Percentiles rank a stretch among this genome's conserved stretches.
These are phyloP conservation scores for Deroptyus accipitrinus DNA, from an alignment of 2,113 vertebrate genomes.

Conservation along the genomic window DNA sequence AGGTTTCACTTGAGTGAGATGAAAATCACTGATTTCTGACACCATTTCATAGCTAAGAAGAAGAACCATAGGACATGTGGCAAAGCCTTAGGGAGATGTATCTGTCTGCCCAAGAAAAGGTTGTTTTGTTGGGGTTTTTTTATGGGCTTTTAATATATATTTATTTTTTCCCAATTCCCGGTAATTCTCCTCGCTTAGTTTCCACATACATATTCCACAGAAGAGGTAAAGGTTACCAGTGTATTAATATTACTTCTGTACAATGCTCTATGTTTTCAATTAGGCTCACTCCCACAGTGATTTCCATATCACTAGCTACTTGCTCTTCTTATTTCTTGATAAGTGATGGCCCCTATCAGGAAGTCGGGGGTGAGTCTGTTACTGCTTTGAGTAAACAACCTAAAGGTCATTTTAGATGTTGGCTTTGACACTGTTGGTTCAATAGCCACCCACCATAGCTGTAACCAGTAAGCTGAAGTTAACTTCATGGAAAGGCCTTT, in stretches of 20 bases:
- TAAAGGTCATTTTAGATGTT: constrained; percentile 69
- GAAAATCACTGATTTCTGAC: background rate
- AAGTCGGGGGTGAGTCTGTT: constrained; percentile 64
- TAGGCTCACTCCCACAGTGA: constrained; percentile 56
- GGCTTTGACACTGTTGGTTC: constrained; percentile 54
- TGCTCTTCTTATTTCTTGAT: constrained; percentile 65
- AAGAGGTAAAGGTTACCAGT: constrained; percentile 14
- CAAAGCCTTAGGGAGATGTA: background rate
- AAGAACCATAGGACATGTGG: background rate
- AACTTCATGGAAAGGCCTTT: constrained; percentile 38
- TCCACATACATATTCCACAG: background rate
- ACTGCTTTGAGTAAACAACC: constrained; percentile 64
- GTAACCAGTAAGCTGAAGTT: background rate
- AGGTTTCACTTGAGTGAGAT: background rate
- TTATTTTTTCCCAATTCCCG: background rate
- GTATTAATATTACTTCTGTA: background rate
- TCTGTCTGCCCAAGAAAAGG: background rate
- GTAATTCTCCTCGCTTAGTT: background rate
- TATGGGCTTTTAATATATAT: background rate
- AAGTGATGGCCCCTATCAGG: constrained; percentile 58
- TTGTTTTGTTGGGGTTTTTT: background rate
- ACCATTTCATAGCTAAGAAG: background rate
- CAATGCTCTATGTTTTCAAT: constrained; percentile 2
- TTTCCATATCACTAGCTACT: constrained; percentile 64
- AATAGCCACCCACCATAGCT: constrained; percentile 48